A percentile compares a stretch with the other conserved stretches of the same genome.
phyloP scores from a whole-genome alignment of 2,113 vertebrate genomes.

The Pantherophis guttatus region DNA sequence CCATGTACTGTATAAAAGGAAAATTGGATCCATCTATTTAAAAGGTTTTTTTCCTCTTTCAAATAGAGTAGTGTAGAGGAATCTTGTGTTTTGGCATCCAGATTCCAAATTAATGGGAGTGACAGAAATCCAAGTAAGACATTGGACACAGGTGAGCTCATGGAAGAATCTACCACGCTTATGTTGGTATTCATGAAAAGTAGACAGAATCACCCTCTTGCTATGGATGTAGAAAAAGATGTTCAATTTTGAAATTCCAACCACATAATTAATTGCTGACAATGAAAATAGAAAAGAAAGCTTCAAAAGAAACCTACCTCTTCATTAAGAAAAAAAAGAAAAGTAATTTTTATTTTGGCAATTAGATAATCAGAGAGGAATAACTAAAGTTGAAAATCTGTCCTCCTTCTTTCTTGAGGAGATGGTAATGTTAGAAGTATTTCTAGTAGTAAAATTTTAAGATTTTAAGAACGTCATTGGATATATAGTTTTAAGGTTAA shows the following conservation, averaged over 20 bases:
- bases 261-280: background rate
- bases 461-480: background rate
- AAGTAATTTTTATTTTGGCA: background rate
- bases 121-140: background rate
- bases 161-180: background rate
- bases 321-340: background rate
- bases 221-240: background rate
- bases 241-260: background rate
- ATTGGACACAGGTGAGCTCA: background rate
- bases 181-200: background rate
- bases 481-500: background rate
- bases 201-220: background rate
- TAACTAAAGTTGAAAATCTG: background rate
- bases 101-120: background rate
- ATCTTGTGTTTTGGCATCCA: background rate
- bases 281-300: background rate
- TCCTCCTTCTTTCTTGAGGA: background rate
- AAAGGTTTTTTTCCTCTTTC: background rate
- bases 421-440: background rate
- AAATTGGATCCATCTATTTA: background rate
- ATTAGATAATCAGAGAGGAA: background rate
- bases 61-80: background rate
- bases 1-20: background rate
- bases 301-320: background rate
- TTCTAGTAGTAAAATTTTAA: background rate